phyloP scores from a whole-genome alignment of 2,888 invertebrate species.

The Cordilura impudica region DNA sequence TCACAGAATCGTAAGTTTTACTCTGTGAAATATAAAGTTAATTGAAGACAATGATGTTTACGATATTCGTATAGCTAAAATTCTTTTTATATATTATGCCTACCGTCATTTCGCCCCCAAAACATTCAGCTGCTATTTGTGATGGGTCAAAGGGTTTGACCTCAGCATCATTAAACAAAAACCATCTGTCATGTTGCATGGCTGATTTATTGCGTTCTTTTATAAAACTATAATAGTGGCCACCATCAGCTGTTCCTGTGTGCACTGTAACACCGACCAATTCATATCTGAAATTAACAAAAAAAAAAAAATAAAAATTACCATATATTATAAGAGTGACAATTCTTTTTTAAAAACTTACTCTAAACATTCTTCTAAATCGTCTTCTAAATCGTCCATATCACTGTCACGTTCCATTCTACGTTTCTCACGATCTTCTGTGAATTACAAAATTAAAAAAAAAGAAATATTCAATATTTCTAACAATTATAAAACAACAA shows the following conservation, averaged over 20 bases:
- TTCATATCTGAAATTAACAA: conserved; percentile 81
- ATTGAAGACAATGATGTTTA: background rate
- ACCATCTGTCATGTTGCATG: conserved; percentile 91
- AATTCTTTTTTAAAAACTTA: conserved; percentile 77
- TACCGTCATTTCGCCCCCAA: conserved; percentile 98
- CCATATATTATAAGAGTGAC: background rate
- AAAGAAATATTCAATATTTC: background rate
- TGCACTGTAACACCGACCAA: conserved; percentile 97
- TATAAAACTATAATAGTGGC: conserved; percentile 97
- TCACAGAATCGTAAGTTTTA: conserved; percentile 97
- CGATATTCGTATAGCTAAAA: background rate
- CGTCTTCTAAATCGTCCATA: conserved; percentile 75
- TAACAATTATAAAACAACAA: conserved; percentile 21
- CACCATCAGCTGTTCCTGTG: conserved; percentile 98
- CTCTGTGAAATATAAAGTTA: conserved; percentile 80
- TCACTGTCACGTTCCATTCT: conserved; percentile 74
- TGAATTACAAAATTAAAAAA: too few species aligned
- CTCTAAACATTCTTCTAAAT: conserved; percentile 86
- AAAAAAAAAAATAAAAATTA: conserved; percentile 61
- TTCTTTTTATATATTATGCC: conserved; percentile 63
- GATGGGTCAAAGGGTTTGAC: conserved; percentile 97
- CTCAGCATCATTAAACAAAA: conserved; percentile 94
- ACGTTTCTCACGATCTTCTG: conserved; percentile 82
- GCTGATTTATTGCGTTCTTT: conserved; percentile 86
- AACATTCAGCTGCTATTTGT: conserved; percentile 96